Conservation (phyloP, 2,113 vertebrate genomes). For the Monopterus albus region DNA sequence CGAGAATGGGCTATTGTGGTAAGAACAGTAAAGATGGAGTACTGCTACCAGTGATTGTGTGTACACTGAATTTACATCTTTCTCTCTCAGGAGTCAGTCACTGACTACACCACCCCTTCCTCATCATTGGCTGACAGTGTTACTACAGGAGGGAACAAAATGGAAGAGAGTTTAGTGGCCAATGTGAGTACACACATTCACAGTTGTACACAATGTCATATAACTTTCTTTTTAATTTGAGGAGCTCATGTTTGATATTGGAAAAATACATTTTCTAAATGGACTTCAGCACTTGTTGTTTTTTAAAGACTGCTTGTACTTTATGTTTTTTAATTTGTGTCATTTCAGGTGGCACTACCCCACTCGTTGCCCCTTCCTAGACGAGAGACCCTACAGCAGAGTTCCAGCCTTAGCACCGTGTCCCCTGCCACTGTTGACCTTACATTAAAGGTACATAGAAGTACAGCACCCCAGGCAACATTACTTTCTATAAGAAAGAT, state of each 20-base stretch:
- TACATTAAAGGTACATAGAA: conserved; percentile 91
- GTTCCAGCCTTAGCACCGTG: conserved; percentile 93
- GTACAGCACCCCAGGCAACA: neutral
- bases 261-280: no score
- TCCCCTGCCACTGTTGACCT: conserved; percentile 97
- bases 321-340: neutral
- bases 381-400: conserved; percentile 94
- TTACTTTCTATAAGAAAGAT: neutral
- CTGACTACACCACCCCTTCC: conserved; percentile 96
- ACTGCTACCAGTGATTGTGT: no score
- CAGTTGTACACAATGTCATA: no score
- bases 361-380: conserved; percentile 94
- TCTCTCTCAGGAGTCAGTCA: conserved; percentile 91
- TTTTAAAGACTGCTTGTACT: no score
- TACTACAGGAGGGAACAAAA: conserved; percentile 90
- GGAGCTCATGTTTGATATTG: neutral
- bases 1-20: no score
- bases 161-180: conserved; percentile 95
- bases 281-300: no score
- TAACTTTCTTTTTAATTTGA: neutral
- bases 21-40: no score
- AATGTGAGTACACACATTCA: conserved; percentile 87
- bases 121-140: conserved; percentile 93
- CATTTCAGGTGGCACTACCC: conserved; percentile 91
- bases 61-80: no score